Evolutionary conservation across 2,888 invertebrate genomes (phyloP), one percentile per base, ranked within the genome.

Genomic region (Trisateles emortualis): DNA sequence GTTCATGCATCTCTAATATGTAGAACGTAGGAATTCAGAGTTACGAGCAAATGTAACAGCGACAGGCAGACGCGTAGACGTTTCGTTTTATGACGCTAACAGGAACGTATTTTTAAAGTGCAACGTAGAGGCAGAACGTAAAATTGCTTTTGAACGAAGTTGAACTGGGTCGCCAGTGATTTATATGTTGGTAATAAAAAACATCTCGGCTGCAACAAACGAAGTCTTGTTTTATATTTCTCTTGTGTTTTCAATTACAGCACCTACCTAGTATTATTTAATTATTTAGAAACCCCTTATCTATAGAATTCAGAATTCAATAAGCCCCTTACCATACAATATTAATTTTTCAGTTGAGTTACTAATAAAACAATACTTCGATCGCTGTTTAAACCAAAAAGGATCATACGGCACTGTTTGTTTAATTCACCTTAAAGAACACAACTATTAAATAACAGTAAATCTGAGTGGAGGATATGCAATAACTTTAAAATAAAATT

Each of bases 171-270:
- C 45, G 48, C 48, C 2, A 38, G 49, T 42, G 44, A 52, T 63
- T 46, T 59, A 47, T 64, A 54, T 40, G 46, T 54, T 47, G 33
- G 59, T 67, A 59, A 52, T 48, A 52, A 50, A 67, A 52, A 32
- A 45, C 59, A 46, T 32, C 44, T 13, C n/a, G 19, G 16, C 24
- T 35, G 9, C 45, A 19, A 24, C 16, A 30, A 4, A 22, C 10
- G n/a, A 35, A 19, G 29, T 4, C 19, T 24, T 35, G 11, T 40
- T 19, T 30, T 16, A 32, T 22, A 16, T 16, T 11, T 32, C 19
- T 29, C n/a, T 30, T 46, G 26, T 30, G 29, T 32, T 30, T 13
- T 47, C 30, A 10, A 4, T 30, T 11, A 22, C 16, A 29, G 26
- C 26, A 6, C 19, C 9, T 32, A n/a, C n/a, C n/a, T n/a, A n/a